phyloP scores from a whole-genome alignment of 2,888 invertebrate genomes.

The Drosophila testacea region DNA sequence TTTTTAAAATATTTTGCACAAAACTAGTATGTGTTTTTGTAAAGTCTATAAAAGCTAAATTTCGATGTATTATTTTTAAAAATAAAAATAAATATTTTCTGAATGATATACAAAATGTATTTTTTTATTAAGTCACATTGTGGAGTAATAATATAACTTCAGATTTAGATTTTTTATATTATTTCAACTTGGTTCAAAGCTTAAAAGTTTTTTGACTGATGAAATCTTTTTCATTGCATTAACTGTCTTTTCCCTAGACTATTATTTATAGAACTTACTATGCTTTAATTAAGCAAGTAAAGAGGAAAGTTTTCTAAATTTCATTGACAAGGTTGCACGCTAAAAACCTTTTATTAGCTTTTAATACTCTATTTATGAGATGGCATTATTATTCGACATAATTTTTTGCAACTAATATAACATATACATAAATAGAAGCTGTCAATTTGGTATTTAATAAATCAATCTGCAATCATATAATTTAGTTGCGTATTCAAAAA shows the following conservation, averaged over 20 bases:
- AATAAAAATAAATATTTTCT: conserved; percentile 60
- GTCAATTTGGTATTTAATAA: too few species aligned
- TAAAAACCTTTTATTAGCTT: conserved; percentile 6
- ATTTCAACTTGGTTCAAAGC: too few species aligned
- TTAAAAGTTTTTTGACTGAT: too few species aligned
- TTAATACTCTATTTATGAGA: background rate
- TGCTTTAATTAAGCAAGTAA: background rate
- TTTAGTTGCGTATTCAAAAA: too few species aligned
- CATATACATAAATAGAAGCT: too few species aligned
- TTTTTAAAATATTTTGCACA: conserved; percentile 43
- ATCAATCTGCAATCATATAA: too few species aligned
- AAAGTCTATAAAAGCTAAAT: conserved; percentile 36
- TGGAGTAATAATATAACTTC: too few species aligned
- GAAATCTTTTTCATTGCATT: too few species aligned
- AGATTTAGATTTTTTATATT: too few species aligned
- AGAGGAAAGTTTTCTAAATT: background rate
- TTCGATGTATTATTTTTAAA: conserved; percentile 51
- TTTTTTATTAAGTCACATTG: background rate
- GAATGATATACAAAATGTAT: conserved; percentile 18
- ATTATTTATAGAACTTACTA: background rate
- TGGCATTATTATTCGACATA: background rate
- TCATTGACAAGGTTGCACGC: background rate
- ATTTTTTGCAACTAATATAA: too few species aligned
- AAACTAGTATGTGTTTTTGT: conserved; percentile 25
- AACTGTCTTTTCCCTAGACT: too few species aligned